phyloP scores from a whole-genome alignment of 1,140 invertebrate genomes.

The Bombus difficillimus region DNA sequence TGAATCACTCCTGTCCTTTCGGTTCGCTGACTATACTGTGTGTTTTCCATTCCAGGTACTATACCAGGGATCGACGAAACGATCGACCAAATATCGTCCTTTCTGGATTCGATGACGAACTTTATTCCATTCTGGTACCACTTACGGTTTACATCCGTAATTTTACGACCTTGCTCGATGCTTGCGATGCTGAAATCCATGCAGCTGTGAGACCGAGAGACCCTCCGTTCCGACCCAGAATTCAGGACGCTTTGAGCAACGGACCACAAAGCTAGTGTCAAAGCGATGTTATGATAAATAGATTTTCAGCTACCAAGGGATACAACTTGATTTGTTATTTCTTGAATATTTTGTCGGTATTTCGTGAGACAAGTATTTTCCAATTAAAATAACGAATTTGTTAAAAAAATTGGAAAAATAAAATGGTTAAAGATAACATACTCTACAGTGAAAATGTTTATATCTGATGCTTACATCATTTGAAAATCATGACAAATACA shows the following conservation, averaged over 20 bases:
- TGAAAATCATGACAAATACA: too few relatives aligned
- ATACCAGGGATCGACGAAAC: not conserved
- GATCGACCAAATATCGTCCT: constrained; percentile 26
- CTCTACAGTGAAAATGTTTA: too few relatives aligned
- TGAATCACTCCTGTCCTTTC: constrained; percentile 17
- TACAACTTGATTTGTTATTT: not conserved
- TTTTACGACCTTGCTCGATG: constrained; percentile 60
- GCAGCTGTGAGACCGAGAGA: constrained; percentile 1
- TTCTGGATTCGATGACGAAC: constrained; percentile 43
- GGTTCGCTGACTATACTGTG: not conserved
- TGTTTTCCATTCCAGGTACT: constrained; percentile 21
- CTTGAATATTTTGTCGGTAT: not conserved
- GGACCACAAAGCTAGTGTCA: not conserved
- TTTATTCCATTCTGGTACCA: constrained; percentile 43
- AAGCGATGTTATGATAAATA: constrained; percentile 23
- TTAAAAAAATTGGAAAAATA: too few relatives aligned
- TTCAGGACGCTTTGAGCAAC: not conserved
- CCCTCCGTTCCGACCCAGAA: too few relatives aligned
- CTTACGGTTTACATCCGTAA: constrained; percentile 62
- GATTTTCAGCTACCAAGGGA: not conserved
- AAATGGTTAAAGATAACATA: too few relatives aligned
- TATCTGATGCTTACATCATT: too few relatives aligned
- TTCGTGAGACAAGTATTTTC: too few relatives aligned
- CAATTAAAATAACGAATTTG: not conserved
- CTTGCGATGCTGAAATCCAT: constrained; percentile 18